Conservation (phyloP, 2,797 vertebrate species). For the Cyprinella venusta region DNA sequence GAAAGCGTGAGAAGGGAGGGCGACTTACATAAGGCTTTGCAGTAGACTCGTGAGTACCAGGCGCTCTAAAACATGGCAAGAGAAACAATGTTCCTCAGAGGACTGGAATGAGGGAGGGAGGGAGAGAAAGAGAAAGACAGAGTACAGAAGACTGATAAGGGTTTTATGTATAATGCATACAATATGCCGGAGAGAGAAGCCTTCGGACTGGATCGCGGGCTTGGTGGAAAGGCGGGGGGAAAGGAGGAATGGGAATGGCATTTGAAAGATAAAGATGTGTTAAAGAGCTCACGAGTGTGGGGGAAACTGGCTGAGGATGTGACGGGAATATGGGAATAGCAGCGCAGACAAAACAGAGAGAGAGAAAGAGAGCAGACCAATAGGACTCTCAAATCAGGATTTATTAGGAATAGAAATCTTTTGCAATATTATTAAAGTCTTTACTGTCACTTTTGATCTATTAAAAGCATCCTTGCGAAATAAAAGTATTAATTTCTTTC, state of each 20-base stretch:
- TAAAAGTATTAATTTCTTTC: neutral
- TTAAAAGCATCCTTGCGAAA: neutral
- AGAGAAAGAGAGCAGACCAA: neutral
- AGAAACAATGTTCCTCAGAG: slow-evolving; percentile 26
- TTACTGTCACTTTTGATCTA: neutral
- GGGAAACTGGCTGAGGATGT: slow-evolving; percentile 9
- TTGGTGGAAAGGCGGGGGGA: neutral
- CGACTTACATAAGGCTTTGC: slow-evolving; percentile 54
- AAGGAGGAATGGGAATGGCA: slow-evolving; percentile 5
- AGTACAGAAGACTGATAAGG: slow-evolving; percentile 12
- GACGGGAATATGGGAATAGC: slow-evolving; percentile 26
- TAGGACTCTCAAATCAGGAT: slow-evolving; percentile 52
- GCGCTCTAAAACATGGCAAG: slow-evolving; percentile 32
- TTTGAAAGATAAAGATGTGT: slow-evolving; percentile 19
- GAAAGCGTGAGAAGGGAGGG: slow-evolving; percentile 18
- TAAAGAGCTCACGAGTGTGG: neutral
- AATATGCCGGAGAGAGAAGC: slow-evolving; percentile 21
- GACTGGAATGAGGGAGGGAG: neutral
- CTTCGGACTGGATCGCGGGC: slow-evolving; percentile 2
- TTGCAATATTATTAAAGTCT: neutral
- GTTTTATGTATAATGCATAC: slow-evolving; percentile 25
- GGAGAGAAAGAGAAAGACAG: slow-evolving; percentile 22
- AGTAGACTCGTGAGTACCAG: slow-evolving; percentile 28
- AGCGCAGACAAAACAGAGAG: neutral
- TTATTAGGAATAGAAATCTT: neutral